Evolutionary conservation across 2,797 vertebrate species (phyloP), one percentile per base, ranked within the genome.

Genomic region (Peromyscus nudipes): DNA sequence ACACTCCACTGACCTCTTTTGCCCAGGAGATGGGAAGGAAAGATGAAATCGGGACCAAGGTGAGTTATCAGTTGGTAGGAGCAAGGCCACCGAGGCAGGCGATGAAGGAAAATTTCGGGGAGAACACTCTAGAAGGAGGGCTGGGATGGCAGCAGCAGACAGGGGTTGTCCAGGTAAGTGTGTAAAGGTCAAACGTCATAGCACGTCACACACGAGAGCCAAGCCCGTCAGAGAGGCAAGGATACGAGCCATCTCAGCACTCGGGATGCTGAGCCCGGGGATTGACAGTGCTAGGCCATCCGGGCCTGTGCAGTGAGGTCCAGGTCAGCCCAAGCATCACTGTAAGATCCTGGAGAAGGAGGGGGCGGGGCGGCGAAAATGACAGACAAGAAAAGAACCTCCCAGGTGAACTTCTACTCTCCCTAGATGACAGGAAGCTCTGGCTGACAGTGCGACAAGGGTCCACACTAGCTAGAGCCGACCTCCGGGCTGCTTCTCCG

Each of bases 31-130:
- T 49, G 80, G 29, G 67, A 92, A 75, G 65, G 37, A 91, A 40
- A 79, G 46, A 81, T 57, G 91, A 94, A 14, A 21, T 65, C 85
- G 43, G 80, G 80, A 92, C 57, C 34, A 76, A 93, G 93, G 97
- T 95, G 76, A 97, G 97, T 94, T 87, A 31, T 29, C n/a, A 23
- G 49, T 55, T 55, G 69, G 76, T 31, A 27, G 64, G 43, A 31
- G 17, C 4, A 13, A 3, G 11, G 19, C 76, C 10, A 5, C 6
- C 14, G 14, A 31, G 27, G 89, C 85, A 71, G 60, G 34, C 19
- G 21, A 19, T 3, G 23, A 93, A 90, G 69, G 94, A 87, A 92
- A 92, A 85, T 73, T 65, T 77, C 19, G 37, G n/a, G 92, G 49
- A 96, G 40, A 43, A 7, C 19, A n/a, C 27, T 46, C n/a, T 57